Evolutionary conservation across 1,140 invertebrate genomes (phyloP).

Genomic region (Daktulosphaira vitifoliae): DNA sequence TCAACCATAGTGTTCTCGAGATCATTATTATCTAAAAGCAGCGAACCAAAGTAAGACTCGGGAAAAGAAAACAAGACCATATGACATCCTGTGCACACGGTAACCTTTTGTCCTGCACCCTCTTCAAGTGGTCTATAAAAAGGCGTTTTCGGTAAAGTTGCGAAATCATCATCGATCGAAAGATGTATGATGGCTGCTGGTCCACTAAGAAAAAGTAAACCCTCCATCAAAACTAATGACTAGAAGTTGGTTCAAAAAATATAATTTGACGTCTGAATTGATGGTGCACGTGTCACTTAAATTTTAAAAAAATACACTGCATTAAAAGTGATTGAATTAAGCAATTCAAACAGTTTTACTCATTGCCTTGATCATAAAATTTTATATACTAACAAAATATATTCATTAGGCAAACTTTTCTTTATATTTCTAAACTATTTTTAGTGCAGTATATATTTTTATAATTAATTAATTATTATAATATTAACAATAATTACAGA

Average conservation of each 20-base stretch:
- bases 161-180: slow-evolving; percentile 28
- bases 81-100: slow-evolving; percentile 20
- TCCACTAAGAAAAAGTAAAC: not conserved
- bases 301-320: too few relatives aligned
- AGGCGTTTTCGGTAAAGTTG: slow-evolving; percentile 24
- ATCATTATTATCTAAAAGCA: slow-evolving; percentile 5
- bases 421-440: too few relatives aligned
- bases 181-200: not conserved
- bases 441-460: too few relatives aligned
- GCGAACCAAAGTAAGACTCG: not conserved
- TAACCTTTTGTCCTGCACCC: not conserved
- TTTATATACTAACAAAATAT: slow-evolving; percentile 10
- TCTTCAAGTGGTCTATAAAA: not conserved
- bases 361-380: too few relatives aligned
- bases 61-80: slow-evolving; percentile 6
- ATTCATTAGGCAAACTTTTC: not conserved
- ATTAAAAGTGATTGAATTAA: slow-evolving; percentile 26
- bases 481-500: too few relatives aligned
- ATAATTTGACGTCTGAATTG: slow-evolving; percentile 23
- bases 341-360: slow-evolving; percentile 10
- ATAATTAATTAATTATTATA: too few relatives aligned
- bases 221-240: slow-evolving; percentile 1
- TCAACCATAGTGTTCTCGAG: slow-evolving; percentile 2
- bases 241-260: not conserved
- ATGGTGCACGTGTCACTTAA: slow-evolving; percentile 26